phyloP scores from a whole-genome alignment of 1,140 invertebrate species.

The Orchestia grillus region DNA sequence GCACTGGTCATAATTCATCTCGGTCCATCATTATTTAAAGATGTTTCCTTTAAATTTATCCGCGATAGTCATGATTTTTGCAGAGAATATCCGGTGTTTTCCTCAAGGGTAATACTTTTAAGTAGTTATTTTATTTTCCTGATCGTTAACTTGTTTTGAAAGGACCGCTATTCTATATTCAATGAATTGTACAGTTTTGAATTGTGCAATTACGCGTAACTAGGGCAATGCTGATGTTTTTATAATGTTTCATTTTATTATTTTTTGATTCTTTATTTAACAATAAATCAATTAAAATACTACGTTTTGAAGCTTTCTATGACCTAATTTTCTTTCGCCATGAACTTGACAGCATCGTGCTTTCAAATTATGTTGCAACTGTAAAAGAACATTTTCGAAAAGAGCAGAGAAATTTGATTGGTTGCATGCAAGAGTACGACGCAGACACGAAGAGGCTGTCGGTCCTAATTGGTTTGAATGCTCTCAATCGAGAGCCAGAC shows the following conservation, averaged over 20 bases:
- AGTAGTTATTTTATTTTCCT: not conserved
- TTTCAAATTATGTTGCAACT: not conserved
- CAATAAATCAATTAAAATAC: too few relatives aligned
- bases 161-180: not conserved
- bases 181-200: not conserved
- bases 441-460: not conserved
- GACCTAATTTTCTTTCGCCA: not conserved
- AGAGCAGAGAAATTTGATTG: not conserved
- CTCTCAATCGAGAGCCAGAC: slow-evolving; percentile 29
- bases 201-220: too few relatives aligned
- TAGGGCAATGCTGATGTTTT: too few relatives aligned
- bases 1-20: too few relatives aligned
- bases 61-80: not conserved
- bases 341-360: not conserved
- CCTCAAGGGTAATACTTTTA: not conserved
- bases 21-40: too few relatives aligned
- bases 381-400: not conserved
- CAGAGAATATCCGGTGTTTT: not conserved
- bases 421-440: not conserved
- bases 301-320: too few relatives aligned
- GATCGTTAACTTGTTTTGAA: not conserved
- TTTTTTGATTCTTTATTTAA: too few relatives aligned
- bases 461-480: not conserved
- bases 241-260: too few relatives aligned
- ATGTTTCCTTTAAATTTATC: not conserved